phyloP scores from a whole-genome alignment of 2,113 vertebrate genomes.

The Pomatostomus ruficeps region DNA sequence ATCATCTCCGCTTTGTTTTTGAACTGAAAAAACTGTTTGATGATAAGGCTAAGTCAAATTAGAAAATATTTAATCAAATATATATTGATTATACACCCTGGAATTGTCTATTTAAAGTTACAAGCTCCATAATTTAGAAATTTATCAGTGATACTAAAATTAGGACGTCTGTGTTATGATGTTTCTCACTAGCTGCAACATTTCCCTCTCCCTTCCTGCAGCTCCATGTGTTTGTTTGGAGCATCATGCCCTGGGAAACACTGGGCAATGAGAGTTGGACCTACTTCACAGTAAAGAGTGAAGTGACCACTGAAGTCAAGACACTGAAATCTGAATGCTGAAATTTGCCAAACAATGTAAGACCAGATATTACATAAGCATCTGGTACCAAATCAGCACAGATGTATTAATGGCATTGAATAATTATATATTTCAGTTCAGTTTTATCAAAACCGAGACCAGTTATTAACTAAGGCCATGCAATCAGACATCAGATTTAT shows the following conservation, averaged over 20 bases:
- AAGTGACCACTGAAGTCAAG: not conserved
- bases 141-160: not conserved
- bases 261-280: not conserved
- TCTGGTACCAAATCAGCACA: not conserved
- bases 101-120: not conserved
- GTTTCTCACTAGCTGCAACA: not conserved
- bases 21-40: not conserved
- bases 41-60: not conserved
- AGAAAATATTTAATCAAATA: not conserved
- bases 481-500: not conserved
- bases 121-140: not conserved
- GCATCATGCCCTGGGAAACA: not conserved
- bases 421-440: not conserved
- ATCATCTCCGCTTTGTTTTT: not conserved
- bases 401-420: not conserved
- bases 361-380: not conserved
- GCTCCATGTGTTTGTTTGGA: not conserved
- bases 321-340: not conserved
- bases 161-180: not conserved
- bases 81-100: not conserved
- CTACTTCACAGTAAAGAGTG: not conserved
- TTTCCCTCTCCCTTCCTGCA: not conserved
- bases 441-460: not conserved
- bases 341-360: not conserved
- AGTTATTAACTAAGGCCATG: not conserved